Conservation (phyloP, 2,888 invertebrate species). For the Conistra vaccinii region DNA sequence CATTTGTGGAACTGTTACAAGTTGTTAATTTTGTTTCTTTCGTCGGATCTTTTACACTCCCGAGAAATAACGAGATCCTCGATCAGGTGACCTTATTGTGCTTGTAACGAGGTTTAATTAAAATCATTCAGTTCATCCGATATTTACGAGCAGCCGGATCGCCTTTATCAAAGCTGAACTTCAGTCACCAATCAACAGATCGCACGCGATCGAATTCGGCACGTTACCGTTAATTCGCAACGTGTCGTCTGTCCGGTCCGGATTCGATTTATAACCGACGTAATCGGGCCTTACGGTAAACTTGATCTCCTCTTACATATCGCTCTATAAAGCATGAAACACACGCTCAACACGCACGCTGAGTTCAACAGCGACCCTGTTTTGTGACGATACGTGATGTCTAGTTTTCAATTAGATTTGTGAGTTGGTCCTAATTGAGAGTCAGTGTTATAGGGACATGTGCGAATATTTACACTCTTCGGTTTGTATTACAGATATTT, state of each 20-base stretch:
- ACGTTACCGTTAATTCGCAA: constrained; percentile 83
- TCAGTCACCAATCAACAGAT: constrained; percentile 60
- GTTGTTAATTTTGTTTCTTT: constrained; percentile 13
- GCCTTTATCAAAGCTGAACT: constrained; percentile 55
- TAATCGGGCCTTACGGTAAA: constrained; percentile 86
- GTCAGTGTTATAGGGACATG: constrained; percentile 43
- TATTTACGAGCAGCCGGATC: constrained; percentile 41
- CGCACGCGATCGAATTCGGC: constrained; percentile 81
- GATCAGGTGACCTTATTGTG: constrained; percentile 37
- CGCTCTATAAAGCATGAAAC: constrained; percentile 74
- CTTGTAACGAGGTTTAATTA: constrained; percentile 48
- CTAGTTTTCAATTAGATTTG: constrained; percentile 64
- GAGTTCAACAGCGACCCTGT: constrained; percentile 62
- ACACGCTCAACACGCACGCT: constrained; percentile 64
- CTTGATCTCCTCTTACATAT: constrained; percentile 75
- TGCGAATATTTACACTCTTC: too few species aligned
- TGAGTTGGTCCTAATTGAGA: constrained; percentile 44
- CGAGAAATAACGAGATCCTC: constrained; percentile 39
- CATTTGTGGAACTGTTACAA: constrained; percentile 45
- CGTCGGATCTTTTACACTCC: constrained; percentile 6
- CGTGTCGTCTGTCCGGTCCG: constrained; percentile 72
- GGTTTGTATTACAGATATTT: constrained; percentile 21
- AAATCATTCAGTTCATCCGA: constrained; percentile 37
- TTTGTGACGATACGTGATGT: constrained; percentile 54
- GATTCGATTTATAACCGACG: constrained; percentile 86